Conservation (phyloP, 2,113 vertebrate species). For the Ammospiza caudacuta region DNA sequence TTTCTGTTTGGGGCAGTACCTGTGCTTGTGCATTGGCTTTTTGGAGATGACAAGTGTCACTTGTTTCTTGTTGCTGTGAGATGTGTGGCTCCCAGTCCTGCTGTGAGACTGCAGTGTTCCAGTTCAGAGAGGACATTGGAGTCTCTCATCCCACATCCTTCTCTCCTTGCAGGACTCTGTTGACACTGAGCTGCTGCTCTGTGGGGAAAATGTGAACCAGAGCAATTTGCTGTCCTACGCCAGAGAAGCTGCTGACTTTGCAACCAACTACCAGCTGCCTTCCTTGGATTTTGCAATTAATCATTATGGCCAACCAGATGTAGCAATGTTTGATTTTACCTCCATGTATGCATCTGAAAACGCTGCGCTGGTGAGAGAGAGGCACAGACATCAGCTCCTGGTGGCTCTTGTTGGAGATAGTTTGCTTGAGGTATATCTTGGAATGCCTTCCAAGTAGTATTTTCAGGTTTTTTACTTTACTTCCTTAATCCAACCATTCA, state of each 20-base stretch:
- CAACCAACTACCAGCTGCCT: conserved; percentile 95
- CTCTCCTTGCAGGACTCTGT: conserved; percentile 82
- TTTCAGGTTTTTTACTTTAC: not conserved
- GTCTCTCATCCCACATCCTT: not conserved
- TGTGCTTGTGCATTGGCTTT: not conserved
- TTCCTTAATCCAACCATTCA: not conserved
- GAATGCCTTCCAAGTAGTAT: not conserved
- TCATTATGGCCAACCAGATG: conserved; percentile 91
- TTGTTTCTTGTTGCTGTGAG: not conserved
- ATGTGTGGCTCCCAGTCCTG: not conserved
- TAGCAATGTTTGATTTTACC: conserved; percentile 98
- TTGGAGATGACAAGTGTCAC: not conserved
- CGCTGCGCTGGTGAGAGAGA: conserved; percentile 88
- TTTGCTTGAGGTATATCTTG: conserved; percentile 87
- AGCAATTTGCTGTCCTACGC: conserved; percentile 91
- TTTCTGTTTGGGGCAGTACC: not conserved
- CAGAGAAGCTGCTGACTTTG: conserved; percentile 94
- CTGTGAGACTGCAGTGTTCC: not conserved
- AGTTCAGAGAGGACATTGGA: not conserved
- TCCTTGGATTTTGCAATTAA: conserved; percentile 94
- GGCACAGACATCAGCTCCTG: conserved; percentile 87
- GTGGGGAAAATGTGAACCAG: conserved; percentile 91
- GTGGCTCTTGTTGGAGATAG: conserved; percentile 96
- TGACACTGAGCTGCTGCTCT: conserved; percentile 89
- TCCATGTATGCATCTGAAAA: conserved; percentile 98